A percentile compares a stretch with the other conserved stretches of the same genome.
phyloP scores from a whole-genome alignment of 2,113 vertebrate genomes.

The Equus quagga region DNA sequence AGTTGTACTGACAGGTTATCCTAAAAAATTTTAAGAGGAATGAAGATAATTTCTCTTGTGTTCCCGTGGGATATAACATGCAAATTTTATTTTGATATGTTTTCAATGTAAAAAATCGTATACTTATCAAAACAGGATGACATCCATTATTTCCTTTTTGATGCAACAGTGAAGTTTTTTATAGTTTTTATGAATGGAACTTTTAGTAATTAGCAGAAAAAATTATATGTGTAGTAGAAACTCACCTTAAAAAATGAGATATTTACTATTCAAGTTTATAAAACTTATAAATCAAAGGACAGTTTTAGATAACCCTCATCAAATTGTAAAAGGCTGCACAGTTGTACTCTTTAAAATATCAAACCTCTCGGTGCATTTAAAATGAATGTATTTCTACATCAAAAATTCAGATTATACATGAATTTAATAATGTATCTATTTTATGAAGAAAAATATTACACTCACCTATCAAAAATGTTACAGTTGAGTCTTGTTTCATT shows the following conservation, averaged over 20 bases:
- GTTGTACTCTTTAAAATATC: neutral
- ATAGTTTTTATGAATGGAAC: neutral
- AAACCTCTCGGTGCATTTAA: neutral
- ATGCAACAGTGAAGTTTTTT: neutral
- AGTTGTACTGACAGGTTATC: neutral
- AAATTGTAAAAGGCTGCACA: neutral
- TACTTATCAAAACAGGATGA: neutral
- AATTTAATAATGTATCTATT: neutral
- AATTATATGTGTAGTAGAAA: neutral
- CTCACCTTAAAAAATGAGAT: constrained; percentile 40
- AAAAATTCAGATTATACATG: neutral
- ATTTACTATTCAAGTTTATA: constrained; percentile 36
- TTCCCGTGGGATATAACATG: neutral
- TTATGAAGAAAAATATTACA: constrained; percentile 15
- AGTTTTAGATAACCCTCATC: neutral
- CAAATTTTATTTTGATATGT: neutral
- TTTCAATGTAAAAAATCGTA: neutral
- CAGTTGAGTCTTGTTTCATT: neutral
- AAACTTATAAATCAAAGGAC: neutral
- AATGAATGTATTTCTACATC: neutral
- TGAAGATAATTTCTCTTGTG: neutral
- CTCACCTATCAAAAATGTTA: neutral
- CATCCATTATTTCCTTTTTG: neutral
- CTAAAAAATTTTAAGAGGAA: neutral
- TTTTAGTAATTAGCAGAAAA: constrained; percentile 10